A percentile compares a stretch with the other conserved stretches of the same genome.
phyloP scores from a whole-genome alignment of 2,113 vertebrate genomes.

The Nycticebus coucang region DNA sequence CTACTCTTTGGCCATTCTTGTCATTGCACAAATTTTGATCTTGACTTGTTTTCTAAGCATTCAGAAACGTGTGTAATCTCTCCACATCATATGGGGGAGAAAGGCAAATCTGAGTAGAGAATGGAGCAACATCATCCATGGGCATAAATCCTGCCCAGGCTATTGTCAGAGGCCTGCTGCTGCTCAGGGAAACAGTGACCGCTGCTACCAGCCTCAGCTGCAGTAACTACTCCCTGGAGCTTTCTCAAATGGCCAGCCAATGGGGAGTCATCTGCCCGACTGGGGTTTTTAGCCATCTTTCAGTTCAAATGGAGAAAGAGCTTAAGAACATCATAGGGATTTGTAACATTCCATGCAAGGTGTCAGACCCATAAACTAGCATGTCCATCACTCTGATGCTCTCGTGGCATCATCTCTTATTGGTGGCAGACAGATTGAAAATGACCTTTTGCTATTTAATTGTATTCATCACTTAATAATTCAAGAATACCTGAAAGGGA shows the following conservation, averaged over 20 bases:
- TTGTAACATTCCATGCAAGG: conserved; percentile 68
- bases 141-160: conserved; percentile 41
- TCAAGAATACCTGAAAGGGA: conserved; percentile 59
- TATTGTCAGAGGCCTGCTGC: conserved; percentile 53
- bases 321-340: conserved; percentile 71
- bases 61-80: conserved; percentile 9
- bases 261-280: conserved; percentile 1
- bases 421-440: conserved; percentile 60
- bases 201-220: background rate
- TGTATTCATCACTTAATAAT: conserved; percentile 73
- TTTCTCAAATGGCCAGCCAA: conserved; percentile 36
- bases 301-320: conserved; percentile 68
- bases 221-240: conserved; percentile 54
- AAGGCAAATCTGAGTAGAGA: conserved; percentile 22
- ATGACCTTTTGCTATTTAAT: conserved; percentile 74
- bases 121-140: background rate
- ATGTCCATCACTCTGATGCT: background rate
- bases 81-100: background rate
- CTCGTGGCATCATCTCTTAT: background rate
- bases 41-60: conserved; percentile 27
- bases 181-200: background rate
- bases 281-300: conserved; percentile 68
- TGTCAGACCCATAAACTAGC: conserved; percentile 71
- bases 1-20: background rate
- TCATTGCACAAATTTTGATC: background rate